A percentile compares a stretch with the other conserved stretches of the same genome.
Evolutionary conservation across 2,113 vertebrate species (phyloP).

Genomic region (human (Homo sapiens)): DNA sequence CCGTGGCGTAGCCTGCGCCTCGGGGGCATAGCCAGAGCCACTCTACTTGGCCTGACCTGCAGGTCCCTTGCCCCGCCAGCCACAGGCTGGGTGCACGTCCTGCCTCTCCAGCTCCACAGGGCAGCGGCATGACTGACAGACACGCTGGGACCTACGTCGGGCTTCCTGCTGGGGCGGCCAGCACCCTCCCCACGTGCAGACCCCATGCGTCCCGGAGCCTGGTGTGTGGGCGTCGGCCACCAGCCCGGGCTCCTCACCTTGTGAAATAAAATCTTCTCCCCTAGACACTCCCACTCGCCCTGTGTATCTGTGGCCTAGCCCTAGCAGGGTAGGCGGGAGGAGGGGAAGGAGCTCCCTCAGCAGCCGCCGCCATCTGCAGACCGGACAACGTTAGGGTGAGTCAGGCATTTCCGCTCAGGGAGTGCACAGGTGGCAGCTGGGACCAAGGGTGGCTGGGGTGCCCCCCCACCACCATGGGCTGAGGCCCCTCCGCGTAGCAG

Average conservation of each 20-base stretch:
- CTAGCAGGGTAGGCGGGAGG: no score
- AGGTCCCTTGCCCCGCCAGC: background rate
- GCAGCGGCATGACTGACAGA: no score
- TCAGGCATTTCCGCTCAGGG: no score
- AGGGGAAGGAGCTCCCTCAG: no score
- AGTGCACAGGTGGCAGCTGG: no score
- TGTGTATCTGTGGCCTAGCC: background rate
- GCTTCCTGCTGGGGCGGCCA: no score
- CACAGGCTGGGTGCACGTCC: background rate
- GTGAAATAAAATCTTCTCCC: conserved; percentile 24
- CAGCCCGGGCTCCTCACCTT: background rate
- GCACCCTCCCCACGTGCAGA: background rate
- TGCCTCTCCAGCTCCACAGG: background rate
- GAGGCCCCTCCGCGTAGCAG: background rate
- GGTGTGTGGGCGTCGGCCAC: background rate
- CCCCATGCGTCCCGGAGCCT: background rate
- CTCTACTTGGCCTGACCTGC: background rate
- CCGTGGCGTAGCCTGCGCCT: conserved; percentile 77
- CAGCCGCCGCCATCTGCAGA: no score
- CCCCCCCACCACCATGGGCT: background rate
- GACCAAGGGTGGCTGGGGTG: background rate
- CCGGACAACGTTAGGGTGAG: no score
- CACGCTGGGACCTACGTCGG: no score
- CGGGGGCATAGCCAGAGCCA: background rate
- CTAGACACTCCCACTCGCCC: no score